Conservation (phyloP, 2,797 vertebrate genomes). For the Malacoctenus gilli region DNA sequence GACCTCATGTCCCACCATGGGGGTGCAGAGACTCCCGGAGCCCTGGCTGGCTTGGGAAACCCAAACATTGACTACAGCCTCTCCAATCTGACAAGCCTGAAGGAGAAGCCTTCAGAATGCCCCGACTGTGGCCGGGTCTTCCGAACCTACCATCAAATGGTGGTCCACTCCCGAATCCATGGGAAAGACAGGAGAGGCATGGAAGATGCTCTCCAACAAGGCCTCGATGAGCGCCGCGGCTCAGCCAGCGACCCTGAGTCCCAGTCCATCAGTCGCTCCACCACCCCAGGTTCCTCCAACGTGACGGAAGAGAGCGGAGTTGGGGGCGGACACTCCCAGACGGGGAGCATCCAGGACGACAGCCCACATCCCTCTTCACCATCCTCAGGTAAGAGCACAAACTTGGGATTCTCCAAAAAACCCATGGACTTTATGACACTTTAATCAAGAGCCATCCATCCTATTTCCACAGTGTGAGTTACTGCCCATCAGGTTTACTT, state of each 20-base stretch:
- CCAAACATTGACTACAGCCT: constrained; percentile 91
- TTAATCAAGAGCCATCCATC: no score
- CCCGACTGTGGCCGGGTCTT: constrained; percentile 96
- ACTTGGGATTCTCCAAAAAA: no score
- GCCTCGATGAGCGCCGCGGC: constrained; percentile 92
- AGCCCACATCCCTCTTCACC: constrained; percentile 98
- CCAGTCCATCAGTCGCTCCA: constrained; percentile 98
- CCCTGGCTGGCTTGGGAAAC: constrained; percentile 76
- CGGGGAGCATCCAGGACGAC: constrained; percentile 96
- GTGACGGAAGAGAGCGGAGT: constrained; percentile 95
- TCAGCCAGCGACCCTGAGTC: constrained; percentile 98
- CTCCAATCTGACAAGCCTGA: constrained; percentile 85
- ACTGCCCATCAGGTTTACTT: no score
- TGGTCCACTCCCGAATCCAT: constrained; percentile 96
- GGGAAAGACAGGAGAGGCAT: constrained; percentile 89
- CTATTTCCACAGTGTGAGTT: no score
- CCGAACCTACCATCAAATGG: constrained; percentile 98
- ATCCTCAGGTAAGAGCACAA: constrained; percentile 89
- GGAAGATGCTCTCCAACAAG: constrained; percentile 87
- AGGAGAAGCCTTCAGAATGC: constrained; percentile 97
- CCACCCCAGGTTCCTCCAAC: constrained; percentile 96
- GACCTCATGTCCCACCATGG: constrained; percentile 89
- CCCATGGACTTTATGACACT: no score
- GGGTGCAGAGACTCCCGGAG: constrained; percentile 56
- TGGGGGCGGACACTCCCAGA: constrained; percentile 94